Evolutionary conservation across 2,113 vertebrate genomes (phyloP).

Genomic region (Seriola aureovittata): DNA sequence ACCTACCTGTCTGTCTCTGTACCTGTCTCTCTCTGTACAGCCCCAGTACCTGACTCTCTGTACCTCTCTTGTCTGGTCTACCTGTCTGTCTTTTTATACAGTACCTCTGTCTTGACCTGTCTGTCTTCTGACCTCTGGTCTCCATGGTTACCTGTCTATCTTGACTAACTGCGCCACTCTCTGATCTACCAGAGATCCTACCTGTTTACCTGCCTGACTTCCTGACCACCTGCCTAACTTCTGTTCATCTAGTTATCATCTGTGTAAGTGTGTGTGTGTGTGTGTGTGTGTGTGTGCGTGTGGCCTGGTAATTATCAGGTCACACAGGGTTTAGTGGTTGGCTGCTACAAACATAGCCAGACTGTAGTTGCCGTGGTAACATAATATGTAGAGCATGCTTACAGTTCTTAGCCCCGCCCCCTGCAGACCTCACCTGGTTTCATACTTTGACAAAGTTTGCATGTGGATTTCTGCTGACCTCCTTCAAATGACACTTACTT

Average conservation of each 20-base stretch:
- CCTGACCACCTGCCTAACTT: conserved; percentile 3
- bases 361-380: conserved; percentile 66
- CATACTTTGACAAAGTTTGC: conserved; percentile 43
- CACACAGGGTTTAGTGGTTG: conserved; percentile 64
- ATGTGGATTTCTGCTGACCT: conserved; percentile 32
- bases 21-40: too few species aligned
- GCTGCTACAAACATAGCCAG: conserved; percentile 38
- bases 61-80: not conserved
- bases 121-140: conserved; percentile 9
- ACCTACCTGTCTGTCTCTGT: not conserved
- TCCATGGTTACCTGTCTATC: conserved; percentile 10
- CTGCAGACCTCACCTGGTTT: conserved; percentile 54
- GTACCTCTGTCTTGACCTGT: not conserved
- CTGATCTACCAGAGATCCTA: not conserved
- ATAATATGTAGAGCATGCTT: conserved; percentile 62
- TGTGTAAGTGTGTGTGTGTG: conserved; percentile 5
- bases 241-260: not conserved
- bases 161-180: not conserved
- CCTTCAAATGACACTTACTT: conserved; percentile 42
- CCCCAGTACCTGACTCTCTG: too few species aligned
- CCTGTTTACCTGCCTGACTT: not conserved
- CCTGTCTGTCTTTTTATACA: not conserved
- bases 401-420: conserved; percentile 33
- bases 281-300: conserved; percentile 10
- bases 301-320: conserved; percentile 57